Percentiles rank a stretch among this genome's conserved stretches.
Conservation (phyloP, 2,797 vertebrate genomes). For the Takifugu ocellatus region DNA sequence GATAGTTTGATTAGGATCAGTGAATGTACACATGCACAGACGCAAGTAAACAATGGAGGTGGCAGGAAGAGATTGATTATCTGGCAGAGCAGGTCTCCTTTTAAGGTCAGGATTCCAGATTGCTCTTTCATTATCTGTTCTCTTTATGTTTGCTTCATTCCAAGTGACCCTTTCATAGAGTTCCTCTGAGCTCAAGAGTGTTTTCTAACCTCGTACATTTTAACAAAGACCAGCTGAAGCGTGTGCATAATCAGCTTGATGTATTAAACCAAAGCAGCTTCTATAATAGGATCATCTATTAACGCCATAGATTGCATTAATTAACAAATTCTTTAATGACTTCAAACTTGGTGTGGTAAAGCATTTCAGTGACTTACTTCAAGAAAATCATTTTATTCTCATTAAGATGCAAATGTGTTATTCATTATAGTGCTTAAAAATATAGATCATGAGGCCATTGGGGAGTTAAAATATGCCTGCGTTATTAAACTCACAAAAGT, state of each 20-base stretch:
- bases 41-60: slow-evolving; percentile 18
- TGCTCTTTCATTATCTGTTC: slow-evolving; percentile 30
- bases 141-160: slow-evolving; percentile 13
- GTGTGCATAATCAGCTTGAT: slow-evolving; percentile 31
- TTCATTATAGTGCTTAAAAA: background rate
- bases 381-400: background rate
- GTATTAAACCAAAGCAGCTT: slow-evolving; percentile 19
- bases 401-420: slow-evolving; percentile 28
- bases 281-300: slow-evolving; percentile 38
- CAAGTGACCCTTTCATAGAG: slow-evolving; percentile 7
- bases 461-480: background rate
- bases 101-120: slow-evolving; percentile 30
- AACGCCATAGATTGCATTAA: slow-evolving; percentile 26
- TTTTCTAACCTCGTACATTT: slow-evolving; percentile 20
- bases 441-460: too few species aligned
- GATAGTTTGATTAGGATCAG: slow-evolving; percentile 13
- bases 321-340: slow-evolving; percentile 35
- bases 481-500: background rate
- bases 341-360: slow-evolving; percentile 18
- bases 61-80: slow-evolving; percentile 36
- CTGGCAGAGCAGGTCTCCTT: slow-evolving; percentile 20
- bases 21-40: slow-evolving; percentile 7
- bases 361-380: slow-evolving; percentile 5
- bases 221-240: slow-evolving; percentile 22
- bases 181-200: slow-evolving; percentile 5